These are phyloP conservation scores for Setipinna tenuifilis DNA, from an alignment of 2,797 vertebrate genomes.

Conservation along the genomic window DNA sequence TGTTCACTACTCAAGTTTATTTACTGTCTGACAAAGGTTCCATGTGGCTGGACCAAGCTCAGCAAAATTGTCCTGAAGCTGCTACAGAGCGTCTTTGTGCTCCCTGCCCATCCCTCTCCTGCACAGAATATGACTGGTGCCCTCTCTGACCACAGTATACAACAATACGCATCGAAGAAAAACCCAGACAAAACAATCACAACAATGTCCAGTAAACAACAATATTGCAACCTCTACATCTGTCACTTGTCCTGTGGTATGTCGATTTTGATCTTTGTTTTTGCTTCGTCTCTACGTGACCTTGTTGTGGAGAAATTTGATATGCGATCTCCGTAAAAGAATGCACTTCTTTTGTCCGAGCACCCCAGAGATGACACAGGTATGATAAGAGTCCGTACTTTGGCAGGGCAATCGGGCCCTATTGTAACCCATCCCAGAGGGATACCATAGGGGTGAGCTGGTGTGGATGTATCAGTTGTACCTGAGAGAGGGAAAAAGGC, in stretches of 20 bases:
- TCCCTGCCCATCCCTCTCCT: neutral
- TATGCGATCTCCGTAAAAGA: slow-evolving; percentile 38
- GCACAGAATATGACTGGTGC: neutral
- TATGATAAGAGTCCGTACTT: slow-evolving; percentile 27
- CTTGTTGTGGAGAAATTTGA: slow-evolving; percentile 30
- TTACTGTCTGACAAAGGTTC: slow-evolving; percentile 22
- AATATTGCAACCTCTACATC: slow-evolving; percentile 30
- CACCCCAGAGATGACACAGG: slow-evolving; percentile 24
- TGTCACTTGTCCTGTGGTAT: slow-evolving; percentile 27
- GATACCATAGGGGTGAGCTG: slow-evolving; percentile 7
- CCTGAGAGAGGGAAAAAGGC: neutral
- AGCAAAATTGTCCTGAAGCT: neutral
- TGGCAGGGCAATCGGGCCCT: slow-evolving; percentile 28
- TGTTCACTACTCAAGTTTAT: slow-evolving; percentile 17
- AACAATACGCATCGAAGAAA: slow-evolving; percentile 3
- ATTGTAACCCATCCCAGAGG: neutral
- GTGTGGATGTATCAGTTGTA: neutral
- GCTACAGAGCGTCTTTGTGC: neutral
- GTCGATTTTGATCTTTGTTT: slow-evolving; percentile 39
- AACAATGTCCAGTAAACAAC: slow-evolving; percentile 35
- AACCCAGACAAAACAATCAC: slow-evolving; percentile 7
- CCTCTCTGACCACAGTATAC: neutral
- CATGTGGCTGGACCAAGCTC: neutral
- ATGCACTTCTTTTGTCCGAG: slow-evolving; percentile 17
- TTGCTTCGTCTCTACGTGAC: slow-evolving; percentile 30